Base-by-base conservation (phyloP, 2,797 vertebrate genomes). In the Prunella strophiata region DNA sequence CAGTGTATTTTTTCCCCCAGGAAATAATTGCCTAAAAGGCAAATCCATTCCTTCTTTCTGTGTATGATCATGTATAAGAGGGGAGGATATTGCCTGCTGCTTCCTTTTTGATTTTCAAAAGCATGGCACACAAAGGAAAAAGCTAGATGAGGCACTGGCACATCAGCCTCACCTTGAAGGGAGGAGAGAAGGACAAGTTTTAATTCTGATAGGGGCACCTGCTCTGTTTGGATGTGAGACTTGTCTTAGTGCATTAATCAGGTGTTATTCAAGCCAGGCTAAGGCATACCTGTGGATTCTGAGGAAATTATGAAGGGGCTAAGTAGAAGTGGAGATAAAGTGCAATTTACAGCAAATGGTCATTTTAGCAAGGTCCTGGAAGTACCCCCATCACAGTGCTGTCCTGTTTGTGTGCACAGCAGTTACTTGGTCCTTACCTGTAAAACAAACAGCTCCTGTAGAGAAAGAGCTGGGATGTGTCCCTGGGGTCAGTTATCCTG, bases 11-110 rank as follows among this genome's bases (percentile, higher is more conserved):
- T 34, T 17, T 29, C 59, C 26, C 18, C 21, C 74, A 68, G 13
- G 47, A 78, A 80, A 10, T 81, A 92, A 90, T 91, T 84, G 57
- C 22, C 45, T 89, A 32, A 72, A 72, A 81, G 91, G 91, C 62
- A 85, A 77, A 89, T 70, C 42, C 13, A 13, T 89, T 88, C 67
- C 67, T 95, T 70, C 51, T 67, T 77, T 72, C 72, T 84, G 30
- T 2, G 0, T 63, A 58, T 55, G 59, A 73, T 79, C 25, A 7
- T 9, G 18, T 50, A 11, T 42, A 34, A 78, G 51, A 78, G 54
- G 32, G 54, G 54, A 68, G 34, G 54, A 14, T 32, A 36, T 26
- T 79, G 27, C 54, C 55, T 76, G 47, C 67, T 87, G 30, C 21
- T 85, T 78, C 75, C 27, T 85, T 61, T 54, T 66, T 9, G 17